Percentiles rank a stretch among this genome's conserved stretches.
Evolutionary conservation across 2,113 vertebrate species (phyloP).

Genomic region (Crotalus viridis): DNA sequence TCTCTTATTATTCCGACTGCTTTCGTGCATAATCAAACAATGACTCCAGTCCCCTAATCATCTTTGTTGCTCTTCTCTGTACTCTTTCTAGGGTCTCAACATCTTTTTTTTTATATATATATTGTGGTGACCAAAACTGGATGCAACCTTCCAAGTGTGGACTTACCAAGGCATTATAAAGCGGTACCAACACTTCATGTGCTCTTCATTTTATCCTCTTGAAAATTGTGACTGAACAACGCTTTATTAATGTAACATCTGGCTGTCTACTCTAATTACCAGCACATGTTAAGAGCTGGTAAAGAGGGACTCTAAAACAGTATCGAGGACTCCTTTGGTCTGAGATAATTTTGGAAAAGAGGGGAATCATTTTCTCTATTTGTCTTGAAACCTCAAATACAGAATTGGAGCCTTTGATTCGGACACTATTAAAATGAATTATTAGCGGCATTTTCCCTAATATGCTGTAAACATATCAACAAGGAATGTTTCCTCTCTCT

Average conservation of each 20-base stretch:
- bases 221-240: slow-evolving; percentile 34
- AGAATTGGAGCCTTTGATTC: background rate
- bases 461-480: background rate
- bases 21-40: background rate
- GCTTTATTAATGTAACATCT: slow-evolving; percentile 25
- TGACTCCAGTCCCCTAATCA: background rate
- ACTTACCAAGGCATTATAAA: background rate
- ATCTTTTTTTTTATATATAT: too few relatives aligned
- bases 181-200: background rate
- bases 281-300: slow-evolving; percentile 9
- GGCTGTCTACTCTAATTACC: slow-evolving; percentile 31
- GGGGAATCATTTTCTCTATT: background rate
- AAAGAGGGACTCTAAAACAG: background rate
- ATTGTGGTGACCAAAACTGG: too few relatives aligned
- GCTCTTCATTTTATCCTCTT: background rate
- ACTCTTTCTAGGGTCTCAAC: background rate
- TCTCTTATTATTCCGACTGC: slow-evolving; percentile 8
- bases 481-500: background rate
- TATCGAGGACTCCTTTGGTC: background rate
- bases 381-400: background rate
- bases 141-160: too few relatives aligned
- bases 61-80: background rate
- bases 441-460: background rate
- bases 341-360: background rate
- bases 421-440: accelerated